Evolutionary conservation across 2,888 invertebrate genomes (phyloP).

Genomic region (Melikaiella ostensackeni): DNA sequence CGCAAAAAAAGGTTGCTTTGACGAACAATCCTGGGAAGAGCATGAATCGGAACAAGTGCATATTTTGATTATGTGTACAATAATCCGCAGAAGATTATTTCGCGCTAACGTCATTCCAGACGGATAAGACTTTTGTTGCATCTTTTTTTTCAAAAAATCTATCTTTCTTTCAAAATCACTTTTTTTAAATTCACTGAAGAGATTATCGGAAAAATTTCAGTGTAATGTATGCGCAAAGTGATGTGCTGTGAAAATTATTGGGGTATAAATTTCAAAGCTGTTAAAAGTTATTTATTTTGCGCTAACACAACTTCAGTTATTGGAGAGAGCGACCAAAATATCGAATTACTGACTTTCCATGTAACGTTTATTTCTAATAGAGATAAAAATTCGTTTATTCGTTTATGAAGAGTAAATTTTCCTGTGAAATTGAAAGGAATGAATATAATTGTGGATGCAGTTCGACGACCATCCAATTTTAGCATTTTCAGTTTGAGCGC

Average conservation of each 20-base stretch:
- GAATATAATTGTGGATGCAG: conserved; percentile 13
- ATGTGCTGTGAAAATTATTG: not conserved
- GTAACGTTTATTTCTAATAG: not conserved
- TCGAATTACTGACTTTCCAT: not conserved
- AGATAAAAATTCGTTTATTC: not conserved
- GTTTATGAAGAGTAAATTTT: not conserved
- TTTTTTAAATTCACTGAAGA: not conserved
- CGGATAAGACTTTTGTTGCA: not conserved
- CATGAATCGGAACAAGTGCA: conserved; percentile 46
- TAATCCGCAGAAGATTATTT: conserved; percentile 45
- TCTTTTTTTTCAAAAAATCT: not conserved
- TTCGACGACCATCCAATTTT: conserved; percentile 34
- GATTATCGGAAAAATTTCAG: not conserved
- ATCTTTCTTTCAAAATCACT: not conserved
- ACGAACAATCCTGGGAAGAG: conserved; percentile 48
- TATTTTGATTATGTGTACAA: conserved; percentile 54
- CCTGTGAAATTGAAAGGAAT: conserved; percentile 16
- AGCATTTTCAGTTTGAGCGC: not conserved
- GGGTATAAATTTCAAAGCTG: not conserved
- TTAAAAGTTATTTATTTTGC: no score
- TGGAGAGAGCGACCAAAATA: not conserved
- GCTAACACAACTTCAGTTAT: no score
- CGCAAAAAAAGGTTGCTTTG: conserved; percentile 67
- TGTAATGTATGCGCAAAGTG: not conserved
- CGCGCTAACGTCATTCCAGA: conserved; percentile 25